Conservation (phyloP, 2,113 vertebrate species). For the Macrotus californicus region DNA sequence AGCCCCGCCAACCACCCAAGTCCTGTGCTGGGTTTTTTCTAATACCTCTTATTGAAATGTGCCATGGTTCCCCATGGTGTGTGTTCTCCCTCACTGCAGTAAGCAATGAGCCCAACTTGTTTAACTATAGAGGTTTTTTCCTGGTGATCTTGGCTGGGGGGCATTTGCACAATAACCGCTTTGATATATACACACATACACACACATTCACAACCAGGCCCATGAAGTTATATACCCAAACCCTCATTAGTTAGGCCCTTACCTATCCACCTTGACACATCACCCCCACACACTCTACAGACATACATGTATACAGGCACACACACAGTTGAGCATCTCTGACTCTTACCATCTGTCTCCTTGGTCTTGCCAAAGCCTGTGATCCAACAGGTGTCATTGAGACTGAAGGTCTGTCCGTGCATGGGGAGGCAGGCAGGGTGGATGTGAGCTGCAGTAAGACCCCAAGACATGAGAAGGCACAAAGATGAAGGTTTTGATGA, state of each 20-base stretch:
- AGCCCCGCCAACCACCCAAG: too few species aligned
- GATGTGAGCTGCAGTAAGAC: conserved; percentile 78
- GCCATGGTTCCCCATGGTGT: rapidly evolving
- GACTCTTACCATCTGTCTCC: conserved; percentile 79
- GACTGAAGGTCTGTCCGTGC: conserved; percentile 79
- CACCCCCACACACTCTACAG: background rate
- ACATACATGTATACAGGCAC: too few species aligned
- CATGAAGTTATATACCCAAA: background rate
- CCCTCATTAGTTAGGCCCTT: background rate
- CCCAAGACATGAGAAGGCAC: background rate
- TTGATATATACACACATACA: background rate
- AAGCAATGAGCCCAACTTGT: background rate
- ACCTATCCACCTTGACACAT: too few species aligned
- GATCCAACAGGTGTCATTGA: conserved; percentile 85
- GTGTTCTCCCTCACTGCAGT: background rate
- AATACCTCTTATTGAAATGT: background rate
- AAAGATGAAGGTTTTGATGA: background rate
- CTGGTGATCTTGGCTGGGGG: background rate
- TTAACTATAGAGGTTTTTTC: background rate
- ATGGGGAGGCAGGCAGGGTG: conserved; percentile 90
- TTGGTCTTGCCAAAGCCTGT: conserved; percentile 88
- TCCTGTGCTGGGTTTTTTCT: background rate
- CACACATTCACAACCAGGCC: background rate
- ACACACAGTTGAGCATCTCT: rapidly evolving
- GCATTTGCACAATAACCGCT: background rate